Conservation (phyloP, 2,113 vertebrate species). For the Mungos mungo region DNA sequence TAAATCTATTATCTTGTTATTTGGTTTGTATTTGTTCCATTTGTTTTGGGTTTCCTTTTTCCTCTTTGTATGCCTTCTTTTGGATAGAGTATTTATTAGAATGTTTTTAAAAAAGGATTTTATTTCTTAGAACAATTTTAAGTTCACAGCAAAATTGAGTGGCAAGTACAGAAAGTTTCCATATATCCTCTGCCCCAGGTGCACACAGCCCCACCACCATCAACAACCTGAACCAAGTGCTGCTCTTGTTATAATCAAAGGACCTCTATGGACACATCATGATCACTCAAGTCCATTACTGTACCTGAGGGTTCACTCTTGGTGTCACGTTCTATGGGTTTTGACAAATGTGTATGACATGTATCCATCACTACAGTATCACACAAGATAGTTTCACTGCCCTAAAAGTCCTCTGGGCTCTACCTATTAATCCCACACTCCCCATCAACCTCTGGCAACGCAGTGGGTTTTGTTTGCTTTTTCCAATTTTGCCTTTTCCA, state of each 20-base stretch:
- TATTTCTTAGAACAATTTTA: neutral
- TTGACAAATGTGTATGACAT: neutral
- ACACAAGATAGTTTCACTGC: neutral
- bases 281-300: neutral
- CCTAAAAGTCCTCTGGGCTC: neutral
- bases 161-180: neutral
- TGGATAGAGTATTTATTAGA: too few relatives aligned
- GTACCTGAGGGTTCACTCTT: neutral
- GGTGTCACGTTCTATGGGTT: neutral
- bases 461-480: neutral
- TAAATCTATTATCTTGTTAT: neutral
- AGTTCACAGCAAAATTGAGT: neutral
- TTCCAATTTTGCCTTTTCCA: neutral
- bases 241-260: neutral
- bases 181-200: too few relatives aligned
- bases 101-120: neutral
- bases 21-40: neutral
- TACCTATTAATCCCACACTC: neutral
- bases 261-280: neutral
- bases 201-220: neutral
- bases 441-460: neutral
- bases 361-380: neutral
- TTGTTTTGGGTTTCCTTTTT: neutral
- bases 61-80: neutral
- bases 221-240: neutral